Evolutionary conservation across 2,113 vertebrate genomes (phyloP), one percentile per base, ranked within the genome.

Genomic region (Charina bottae): DNA sequence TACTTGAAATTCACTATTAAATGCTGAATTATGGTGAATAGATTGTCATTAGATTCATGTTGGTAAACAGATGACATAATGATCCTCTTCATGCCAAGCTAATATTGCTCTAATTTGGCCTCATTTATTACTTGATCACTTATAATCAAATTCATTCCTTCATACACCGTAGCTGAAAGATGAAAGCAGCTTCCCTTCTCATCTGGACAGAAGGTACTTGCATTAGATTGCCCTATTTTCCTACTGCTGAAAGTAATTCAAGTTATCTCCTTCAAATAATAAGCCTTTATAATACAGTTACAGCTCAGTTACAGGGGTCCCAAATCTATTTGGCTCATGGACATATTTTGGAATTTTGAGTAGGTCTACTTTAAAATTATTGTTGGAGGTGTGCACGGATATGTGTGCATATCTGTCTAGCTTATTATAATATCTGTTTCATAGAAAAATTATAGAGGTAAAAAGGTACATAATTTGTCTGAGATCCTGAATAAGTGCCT

Each of bases 181-280:
- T 62, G 58, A 60, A 88, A 26, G 2, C 58, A 46, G 64, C 21
- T 49, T 33, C 7, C 13, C 46, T 68, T 11, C 28, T 72, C 15
- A 54, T 6, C 60, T 72, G 26, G 28, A 24, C 17, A 37, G 46
- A 54, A 89, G 46, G n/a, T 68, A 28, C 26, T 28, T 68, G 6
- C 53, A 64, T 53, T 68, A 23, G 4, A 54, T 54, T 78, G 54
- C 4, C 33, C 49, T 89, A 72, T n/a, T 78, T 55, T 24, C 64
- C 21, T 72, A 19, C 64, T 54, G 62, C 9, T 89, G n/a, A 89
- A 72, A 55, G 13, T 89, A 54, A 72, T 89, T 78, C 49, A 72
- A 64, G 53, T 89, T 12, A 4, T 8, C 1, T 23, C 83, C 42
- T 93, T 92, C 33, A 93, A 93, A 95, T 90, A 86, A n/a, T 85